Evolutionary conservation across 1,140 invertebrate genomes (phyloP).

Genomic region (Rhopalosiphum padi): DNA sequence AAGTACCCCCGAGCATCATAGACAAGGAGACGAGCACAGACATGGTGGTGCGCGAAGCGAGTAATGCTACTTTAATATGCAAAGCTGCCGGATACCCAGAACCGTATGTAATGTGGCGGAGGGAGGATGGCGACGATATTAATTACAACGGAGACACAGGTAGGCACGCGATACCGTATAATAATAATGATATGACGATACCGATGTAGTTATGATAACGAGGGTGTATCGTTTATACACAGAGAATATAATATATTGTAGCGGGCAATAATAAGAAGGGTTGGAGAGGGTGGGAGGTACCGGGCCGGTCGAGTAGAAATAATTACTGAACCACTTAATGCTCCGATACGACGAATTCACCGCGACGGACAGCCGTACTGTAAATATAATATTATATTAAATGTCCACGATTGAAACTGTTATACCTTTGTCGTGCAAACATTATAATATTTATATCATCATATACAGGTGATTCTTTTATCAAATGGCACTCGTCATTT

Average conservation of each 20-base stretch:
- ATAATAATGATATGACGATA: background rate
- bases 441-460: background rate
- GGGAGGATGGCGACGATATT: conserved; percentile 87
- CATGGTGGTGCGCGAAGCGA: conserved; percentile 88
- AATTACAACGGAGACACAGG: conserved; percentile 84
- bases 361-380: background rate
- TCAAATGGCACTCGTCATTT: background rate
- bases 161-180: conserved; percentile 64
- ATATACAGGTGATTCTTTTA: background rate
- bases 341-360: background rate
- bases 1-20: conserved; percentile 85
- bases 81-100: conserved; percentile 88
- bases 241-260: background rate
- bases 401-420: background rate
- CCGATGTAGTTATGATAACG: background rate
- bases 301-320: background rate
- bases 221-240: background rate
- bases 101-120: conserved; percentile 89
- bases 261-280: background rate
- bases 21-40: conserved; percentile 86
- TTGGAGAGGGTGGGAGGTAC: background rate
- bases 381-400: background rate
- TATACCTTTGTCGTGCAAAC: background rate
- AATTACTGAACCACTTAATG: conserved; percentile 12
- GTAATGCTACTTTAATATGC: conserved; percentile 86